A percentile compares a stretch with the other conserved stretches of the same genome.
These are phyloP conservation scores for Furcula furcula DNA, from an alignment of 2,888 invertebrate genomes.

Conservation along the genomic window DNA sequence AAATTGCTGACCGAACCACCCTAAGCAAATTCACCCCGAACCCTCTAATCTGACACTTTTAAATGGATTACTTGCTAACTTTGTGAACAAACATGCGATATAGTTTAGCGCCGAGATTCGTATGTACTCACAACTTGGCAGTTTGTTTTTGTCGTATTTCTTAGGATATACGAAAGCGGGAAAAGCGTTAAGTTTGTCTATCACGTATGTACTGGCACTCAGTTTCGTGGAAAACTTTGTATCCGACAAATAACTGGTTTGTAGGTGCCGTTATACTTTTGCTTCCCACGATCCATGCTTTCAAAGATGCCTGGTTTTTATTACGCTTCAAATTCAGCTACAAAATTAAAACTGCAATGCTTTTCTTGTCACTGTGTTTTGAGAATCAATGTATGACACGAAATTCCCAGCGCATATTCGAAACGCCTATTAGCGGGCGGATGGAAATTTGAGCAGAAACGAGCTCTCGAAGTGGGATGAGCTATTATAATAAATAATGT, in stretches of 20 bases:
- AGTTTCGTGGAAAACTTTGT: constrained; percentile 21
- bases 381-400: too few species aligned
- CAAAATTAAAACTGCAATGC: too few species aligned
- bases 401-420: too few species aligned
- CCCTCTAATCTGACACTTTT: constrained; percentile 69
- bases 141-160: constrained; percentile 19
- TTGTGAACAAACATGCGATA: constrained; percentile 44
- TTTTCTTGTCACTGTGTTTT: too few species aligned
- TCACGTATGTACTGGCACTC: constrained; percentile 24
- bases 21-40: constrained; percentile 60
- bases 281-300: too few species aligned
- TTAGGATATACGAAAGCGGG: constrained; percentile 11
- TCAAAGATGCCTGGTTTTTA: too few species aligned
- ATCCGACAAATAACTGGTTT: constrained; percentile 20
- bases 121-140: constrained; percentile 33
- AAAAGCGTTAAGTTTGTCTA: constrained; percentile 27
- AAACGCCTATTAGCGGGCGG: too few species aligned
- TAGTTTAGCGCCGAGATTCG: constrained; percentile 38
- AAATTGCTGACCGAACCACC: constrained; percentile 63
- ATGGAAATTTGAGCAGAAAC: too few species aligned
- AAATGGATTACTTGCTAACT: constrained; percentile 59
- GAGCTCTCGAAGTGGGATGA: too few species aligned
- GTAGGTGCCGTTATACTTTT: background rate
- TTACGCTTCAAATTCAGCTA: too few species aligned
- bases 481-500: too few species aligned